These are phyloP conservation scores for Poecile montanus DNA, from an alignment of 2,797 vertebrate species.

Conservation along the genomic window DNA sequence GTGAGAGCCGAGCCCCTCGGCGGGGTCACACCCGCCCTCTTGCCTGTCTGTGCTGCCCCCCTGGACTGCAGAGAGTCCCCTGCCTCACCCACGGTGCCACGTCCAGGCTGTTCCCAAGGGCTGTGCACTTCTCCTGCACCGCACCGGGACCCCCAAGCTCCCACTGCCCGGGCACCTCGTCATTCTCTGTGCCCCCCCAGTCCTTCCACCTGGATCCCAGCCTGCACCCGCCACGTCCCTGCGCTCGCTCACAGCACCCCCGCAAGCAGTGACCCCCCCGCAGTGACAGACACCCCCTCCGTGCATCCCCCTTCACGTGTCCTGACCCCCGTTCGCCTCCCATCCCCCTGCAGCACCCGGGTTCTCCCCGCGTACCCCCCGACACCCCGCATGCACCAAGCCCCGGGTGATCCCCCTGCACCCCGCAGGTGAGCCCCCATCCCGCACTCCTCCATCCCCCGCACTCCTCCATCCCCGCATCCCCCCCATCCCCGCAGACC, in stretches of 20 bases:
- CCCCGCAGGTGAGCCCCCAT: too few species aligned
- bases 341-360: background rate
- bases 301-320: background rate
- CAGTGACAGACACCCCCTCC: background rate
- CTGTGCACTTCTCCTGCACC: background rate
- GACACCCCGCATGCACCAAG: background rate
- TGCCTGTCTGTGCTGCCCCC: background rate
- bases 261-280: too few species aligned
- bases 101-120: background rate
- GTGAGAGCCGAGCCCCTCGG: background rate
- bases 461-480: background rate
- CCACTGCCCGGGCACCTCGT: background rate
- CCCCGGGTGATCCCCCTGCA: background rate
- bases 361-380: background rate
- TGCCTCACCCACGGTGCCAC: background rate
- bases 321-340: background rate
- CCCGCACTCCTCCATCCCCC: background rate
- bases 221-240: background rate
- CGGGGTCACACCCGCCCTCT: rapidly evolving
- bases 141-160: background rate
- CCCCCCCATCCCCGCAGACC: background rate
- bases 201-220: background rate
- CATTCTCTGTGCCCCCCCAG: background rate
- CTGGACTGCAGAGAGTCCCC: background rate
- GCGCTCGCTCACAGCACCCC: background rate